Base-by-base conservation (phyloP, 1,140 invertebrate species). In the Temnothorax nylanderi region DNA sequence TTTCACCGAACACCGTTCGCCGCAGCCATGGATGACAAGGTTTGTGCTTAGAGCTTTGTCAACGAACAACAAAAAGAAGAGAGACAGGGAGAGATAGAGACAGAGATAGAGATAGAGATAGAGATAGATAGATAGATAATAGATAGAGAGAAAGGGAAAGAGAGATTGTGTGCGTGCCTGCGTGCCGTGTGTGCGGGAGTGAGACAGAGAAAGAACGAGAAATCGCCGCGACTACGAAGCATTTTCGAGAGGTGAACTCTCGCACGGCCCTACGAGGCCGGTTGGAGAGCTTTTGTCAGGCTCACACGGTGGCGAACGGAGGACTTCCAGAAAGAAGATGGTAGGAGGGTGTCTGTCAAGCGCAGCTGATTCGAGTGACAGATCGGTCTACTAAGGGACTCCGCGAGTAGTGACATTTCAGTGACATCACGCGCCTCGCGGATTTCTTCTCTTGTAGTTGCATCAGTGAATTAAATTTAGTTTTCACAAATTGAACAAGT, bases 11-110 rank as follows among this genome's bases (percentile, higher is more conserved):
- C 91, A 92, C 89, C 94, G 92, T 91, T 93, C 92, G 94, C 92
- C 93, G 92, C 91, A 94, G 93, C 94, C 92, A 95, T 95, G 94
- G 94, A 91, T 94, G 94, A 94, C 93, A 94, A 95, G 94, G 94
- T 94, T 94, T 94, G 94, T 94, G 88, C 85, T 87, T 89, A 87
- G 65, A 89, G 67, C 67, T 90, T 77, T 41, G 60, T 51, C 64
- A 10, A 67, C 60, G 74, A 64, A 71, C 26, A 62, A 18, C 60
- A 10, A 67, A 37, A 56, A 65, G 74, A 77, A 84, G 72, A 72
- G 49, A 77, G 37, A 10, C 21, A 75, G 75, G 21, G 6, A 18
- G n/a, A 62, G 21, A 10, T 34, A 60, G 0, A 10, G 11, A 32
- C 3, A 41, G 37, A 41, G 37, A 41, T 3, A 41, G 37, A 41